Evolutionary conservation across 2,113 vertebrate species (phyloP).

Genomic region (Stictonetta naevosa): DNA sequence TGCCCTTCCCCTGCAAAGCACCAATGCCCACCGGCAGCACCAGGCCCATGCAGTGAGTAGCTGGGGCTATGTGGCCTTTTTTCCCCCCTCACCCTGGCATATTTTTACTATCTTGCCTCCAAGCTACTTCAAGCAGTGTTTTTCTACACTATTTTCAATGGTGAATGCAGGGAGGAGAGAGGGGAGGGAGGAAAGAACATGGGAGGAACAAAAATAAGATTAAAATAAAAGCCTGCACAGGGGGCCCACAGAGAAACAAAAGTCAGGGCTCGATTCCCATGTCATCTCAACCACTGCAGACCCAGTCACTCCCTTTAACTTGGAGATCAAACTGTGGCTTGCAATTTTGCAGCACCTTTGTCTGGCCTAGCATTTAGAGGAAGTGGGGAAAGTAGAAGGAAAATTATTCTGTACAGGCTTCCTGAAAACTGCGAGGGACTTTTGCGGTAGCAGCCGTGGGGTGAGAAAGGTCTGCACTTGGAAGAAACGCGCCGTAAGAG

Average conservation of each 20-base stretch:
- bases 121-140: background rate
- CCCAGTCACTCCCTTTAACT: background rate
- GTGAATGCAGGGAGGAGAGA: background rate
- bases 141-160: background rate
- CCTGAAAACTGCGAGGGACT: background rate
- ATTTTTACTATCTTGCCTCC: background rate
- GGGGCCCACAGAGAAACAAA: background rate
- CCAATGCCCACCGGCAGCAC: background rate
- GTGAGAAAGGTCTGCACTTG: background rate
- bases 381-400: slow-evolving; percentile 41
- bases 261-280: background rate
- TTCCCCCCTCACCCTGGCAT: background rate
- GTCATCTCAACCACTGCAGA: background rate
- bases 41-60: background rate
- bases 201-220: slow-evolving; percentile 8
- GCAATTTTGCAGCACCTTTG: background rate
- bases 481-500: background rate
- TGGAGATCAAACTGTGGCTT: background rate
- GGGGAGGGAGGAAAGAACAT: background rate
- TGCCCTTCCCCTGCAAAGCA: background rate
- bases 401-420: slow-evolving; percentile 17
- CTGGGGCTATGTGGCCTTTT: background rate
- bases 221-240: background rate
- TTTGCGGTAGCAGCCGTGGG: background rate
- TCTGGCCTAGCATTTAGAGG: slow-evolving; percentile 5